Conservation (phyloP, 2,113 vertebrate species). For the Cyphomyrus discorhynchus region DNA sequence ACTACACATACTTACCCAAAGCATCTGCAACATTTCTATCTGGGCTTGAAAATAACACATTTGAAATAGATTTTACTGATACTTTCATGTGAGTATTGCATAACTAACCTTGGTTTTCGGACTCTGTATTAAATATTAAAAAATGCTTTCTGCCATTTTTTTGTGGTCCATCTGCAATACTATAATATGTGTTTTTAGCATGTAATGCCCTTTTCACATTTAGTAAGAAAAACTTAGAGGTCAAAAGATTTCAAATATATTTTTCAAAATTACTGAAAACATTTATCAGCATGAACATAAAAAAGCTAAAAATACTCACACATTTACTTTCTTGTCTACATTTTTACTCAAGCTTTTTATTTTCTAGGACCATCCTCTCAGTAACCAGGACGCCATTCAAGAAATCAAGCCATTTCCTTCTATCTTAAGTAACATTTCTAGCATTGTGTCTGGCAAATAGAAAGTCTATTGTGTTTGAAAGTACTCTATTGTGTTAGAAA, state of each 20-base stretch:
- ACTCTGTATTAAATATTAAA: neutral
- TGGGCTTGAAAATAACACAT: neutral
- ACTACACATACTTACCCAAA: neutral
- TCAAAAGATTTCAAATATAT: neutral
- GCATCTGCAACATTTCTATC: neutral
- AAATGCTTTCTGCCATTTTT: neutral
- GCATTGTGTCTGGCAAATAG: neutral
- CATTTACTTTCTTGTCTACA: neutral
- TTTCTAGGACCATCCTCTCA: neutral
- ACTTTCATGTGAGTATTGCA: neutral
- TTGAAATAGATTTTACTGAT: neutral
- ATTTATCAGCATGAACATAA: neutral
- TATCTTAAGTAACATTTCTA: neutral
- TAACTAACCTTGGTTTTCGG: neutral
- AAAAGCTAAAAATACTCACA: neutral
- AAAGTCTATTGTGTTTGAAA: neutral
- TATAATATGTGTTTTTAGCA: neutral
- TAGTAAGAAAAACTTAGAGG: neutral
- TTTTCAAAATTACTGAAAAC: neutral
- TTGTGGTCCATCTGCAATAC: neutral
- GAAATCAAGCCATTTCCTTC: neutral
- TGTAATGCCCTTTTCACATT: neutral
- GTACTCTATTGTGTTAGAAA: neutral
- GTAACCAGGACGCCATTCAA: neutral
- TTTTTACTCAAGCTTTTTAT: neutral